Conservation (phyloP, 1,140 invertebrate genomes). For the Magallana angulata region DNA sequence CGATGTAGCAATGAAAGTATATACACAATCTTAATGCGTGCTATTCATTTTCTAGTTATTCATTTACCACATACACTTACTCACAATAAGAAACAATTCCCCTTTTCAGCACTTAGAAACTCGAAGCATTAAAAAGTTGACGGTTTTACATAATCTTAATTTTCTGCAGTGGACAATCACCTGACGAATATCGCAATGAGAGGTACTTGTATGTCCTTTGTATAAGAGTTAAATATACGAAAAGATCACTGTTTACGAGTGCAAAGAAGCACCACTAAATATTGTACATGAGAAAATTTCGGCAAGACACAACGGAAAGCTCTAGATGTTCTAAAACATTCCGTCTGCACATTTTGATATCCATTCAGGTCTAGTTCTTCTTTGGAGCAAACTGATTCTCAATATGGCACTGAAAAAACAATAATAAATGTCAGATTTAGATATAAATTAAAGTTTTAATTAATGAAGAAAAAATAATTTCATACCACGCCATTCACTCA, state of each 20-base stretch:
- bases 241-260: too few species aligned
- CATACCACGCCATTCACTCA: neutral
- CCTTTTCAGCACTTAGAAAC: neutral
- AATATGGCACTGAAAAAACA: constrained; percentile 5
- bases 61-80: too few species aligned
- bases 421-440: neutral
- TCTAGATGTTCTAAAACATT: neutral
- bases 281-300: neutral
- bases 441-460: neutral
- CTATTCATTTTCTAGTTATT: too few species aligned
- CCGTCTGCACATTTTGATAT: neutral
- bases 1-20: neutral
- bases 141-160: too few species aligned
- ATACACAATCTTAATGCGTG: neutral
- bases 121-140: neutral
- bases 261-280: neutral
- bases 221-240: too few species aligned
- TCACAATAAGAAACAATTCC: neutral
- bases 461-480: neutral
- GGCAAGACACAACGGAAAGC: neutral
- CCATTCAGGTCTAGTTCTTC: neutral
- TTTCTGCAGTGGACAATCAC: too few species aligned
- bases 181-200: too few species aligned
- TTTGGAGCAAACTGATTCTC: neutral
- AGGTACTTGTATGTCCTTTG: too few species aligned